These are phyloP conservation scores for Nymphalis io DNA, from an alignment of 1,140 invertebrate species.

Conservation along the genomic window DNA sequence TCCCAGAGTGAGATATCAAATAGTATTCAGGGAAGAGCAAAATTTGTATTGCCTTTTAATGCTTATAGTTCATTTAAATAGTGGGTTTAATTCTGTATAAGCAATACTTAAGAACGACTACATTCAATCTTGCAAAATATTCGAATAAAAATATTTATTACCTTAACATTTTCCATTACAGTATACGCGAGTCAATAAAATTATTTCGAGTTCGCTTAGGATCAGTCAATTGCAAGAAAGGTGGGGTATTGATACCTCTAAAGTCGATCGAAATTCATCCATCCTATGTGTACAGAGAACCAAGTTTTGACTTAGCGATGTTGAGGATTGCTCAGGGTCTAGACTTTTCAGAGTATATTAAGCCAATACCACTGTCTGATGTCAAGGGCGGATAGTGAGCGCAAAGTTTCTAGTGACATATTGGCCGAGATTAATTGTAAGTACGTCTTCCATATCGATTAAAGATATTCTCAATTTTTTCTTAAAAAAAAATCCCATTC, in stretches of 20 bases:
- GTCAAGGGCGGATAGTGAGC: slow-evolving; percentile 46
- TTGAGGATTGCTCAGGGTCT: slow-evolving; percentile 45
- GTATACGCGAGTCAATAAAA: slow-evolving; percentile 62
- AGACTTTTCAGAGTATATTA: slow-evolving; percentile 39
- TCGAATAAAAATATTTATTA: neutral
- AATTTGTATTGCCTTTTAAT: no score
- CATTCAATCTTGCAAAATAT: no score
- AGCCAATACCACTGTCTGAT: slow-evolving; percentile 51
- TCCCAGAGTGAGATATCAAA: no score
- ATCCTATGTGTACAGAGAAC: slow-evolving; percentile 44
- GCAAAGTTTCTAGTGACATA: slow-evolving; percentile 62
- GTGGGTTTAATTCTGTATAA: no score
- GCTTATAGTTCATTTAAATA: no score
- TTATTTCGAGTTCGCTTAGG: slow-evolving; percentile 60
- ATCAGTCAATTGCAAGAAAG: slow-evolving; percentile 65
- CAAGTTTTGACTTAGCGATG: slow-evolving; percentile 57
- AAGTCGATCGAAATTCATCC: slow-evolving; percentile 60
- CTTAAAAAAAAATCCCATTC: no score
- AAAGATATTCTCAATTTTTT: no score
- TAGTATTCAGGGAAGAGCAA: no score
- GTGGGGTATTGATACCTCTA: slow-evolving; percentile 56
- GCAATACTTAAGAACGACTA: no score
- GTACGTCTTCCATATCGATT: slow-evolving; percentile 28
- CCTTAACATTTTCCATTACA: slow-evolving; percentile 26
- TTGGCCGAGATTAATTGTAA: slow-evolving; percentile 69